These are phyloP conservation scores for Cichladusa arquata DNA, from an alignment of 2,113 vertebrate species.

Conservation along the genomic window DNA sequence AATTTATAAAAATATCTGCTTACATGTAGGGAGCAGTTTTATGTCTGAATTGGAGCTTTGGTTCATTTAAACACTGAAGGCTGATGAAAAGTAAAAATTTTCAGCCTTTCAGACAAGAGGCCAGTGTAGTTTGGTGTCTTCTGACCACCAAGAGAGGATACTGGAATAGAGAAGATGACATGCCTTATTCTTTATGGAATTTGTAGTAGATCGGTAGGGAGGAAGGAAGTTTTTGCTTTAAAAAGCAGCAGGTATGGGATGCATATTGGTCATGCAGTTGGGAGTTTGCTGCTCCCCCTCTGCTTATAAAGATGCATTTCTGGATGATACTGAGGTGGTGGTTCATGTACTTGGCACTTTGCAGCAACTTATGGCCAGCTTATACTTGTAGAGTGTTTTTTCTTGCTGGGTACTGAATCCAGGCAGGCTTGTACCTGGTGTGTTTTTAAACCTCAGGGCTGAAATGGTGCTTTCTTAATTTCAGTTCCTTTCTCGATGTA, in stretches of 20 bases:
- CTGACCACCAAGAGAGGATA: neutral
- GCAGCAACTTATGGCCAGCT: neutral
- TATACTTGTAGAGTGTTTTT: neutral
- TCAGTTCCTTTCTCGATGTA: neutral
- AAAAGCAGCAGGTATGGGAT: neutral
- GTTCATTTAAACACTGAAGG: neutral
- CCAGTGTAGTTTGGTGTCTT: neutral
- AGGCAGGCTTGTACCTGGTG: neutral
- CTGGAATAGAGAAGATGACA: neutral
- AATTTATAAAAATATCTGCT: neutral
- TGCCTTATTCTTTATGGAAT: neutral
- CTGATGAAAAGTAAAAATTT: neutral
- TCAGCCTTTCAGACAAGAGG: neutral
- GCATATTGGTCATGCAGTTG: fast-evolving
- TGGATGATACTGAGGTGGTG: neutral
- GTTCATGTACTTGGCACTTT: neutral
- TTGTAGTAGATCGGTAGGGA: neutral
- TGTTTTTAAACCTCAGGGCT: neutral
- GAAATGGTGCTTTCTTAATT: neutral
- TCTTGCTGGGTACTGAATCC: neutral
- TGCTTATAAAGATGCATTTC: neutral
- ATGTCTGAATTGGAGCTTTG: neutral
- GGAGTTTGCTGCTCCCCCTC: neutral
- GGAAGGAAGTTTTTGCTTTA: neutral
- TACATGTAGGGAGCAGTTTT: neutral